Conservation (phyloP, 2,797 vertebrate genomes). For the Sebastes paucispinis region DNA sequence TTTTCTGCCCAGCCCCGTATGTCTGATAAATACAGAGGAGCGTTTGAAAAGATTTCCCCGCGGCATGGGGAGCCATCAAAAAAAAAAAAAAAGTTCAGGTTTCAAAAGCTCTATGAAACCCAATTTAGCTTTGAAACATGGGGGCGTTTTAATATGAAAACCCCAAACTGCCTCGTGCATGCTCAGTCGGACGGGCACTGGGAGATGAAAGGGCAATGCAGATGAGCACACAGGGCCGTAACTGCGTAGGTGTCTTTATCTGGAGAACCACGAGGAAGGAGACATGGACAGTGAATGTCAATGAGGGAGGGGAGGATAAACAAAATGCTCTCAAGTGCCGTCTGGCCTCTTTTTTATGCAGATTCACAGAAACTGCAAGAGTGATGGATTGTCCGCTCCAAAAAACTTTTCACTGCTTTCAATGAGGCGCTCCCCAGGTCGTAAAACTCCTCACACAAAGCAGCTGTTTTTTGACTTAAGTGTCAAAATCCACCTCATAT, state of each 20-base stretch:
- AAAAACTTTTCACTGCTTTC: slow-evolving; percentile 1
- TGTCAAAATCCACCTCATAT: not conserved
- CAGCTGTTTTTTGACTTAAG: not conserved
- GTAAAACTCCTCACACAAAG: not conserved
- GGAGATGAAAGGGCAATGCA: slow-evolving; percentile 60
- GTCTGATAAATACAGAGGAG: slow-evolving; percentile 56
- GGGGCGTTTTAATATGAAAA: slow-evolving; percentile 57
- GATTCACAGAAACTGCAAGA: slow-evolving; percentile 31
- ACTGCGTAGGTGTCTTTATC: slow-evolving; percentile 33
- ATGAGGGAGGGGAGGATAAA: slow-evolving; percentile 51
- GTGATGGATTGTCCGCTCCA: not conserved
- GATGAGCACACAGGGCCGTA: slow-evolving; percentile 34
- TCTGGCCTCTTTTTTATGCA: slow-evolving; percentile 47
- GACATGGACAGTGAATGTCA: slow-evolving; percentile 56
- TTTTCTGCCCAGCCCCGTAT: not conserved
- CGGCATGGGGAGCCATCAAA: slow-evolving; percentile 21
- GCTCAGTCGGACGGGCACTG: slow-evolving; percentile 25
- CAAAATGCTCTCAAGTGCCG: slow-evolving; percentile 42
- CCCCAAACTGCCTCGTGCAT: slow-evolving; percentile 41
- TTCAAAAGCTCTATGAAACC: slow-evolving; percentile 69
- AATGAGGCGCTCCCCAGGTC: slow-evolving; percentile 1
- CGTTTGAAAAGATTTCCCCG: slow-evolving; percentile 59
- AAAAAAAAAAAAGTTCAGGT: slow-evolving; percentile 30
- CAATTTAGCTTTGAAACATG: slow-evolving; percentile 70
- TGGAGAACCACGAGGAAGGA: slow-evolving; percentile 22